Percentiles rank a stretch among this genome's conserved stretches.
phyloP scores from a whole-genome alignment of 2,888 invertebrate species.

The Lordiphosa andalusiaca region DNA sequence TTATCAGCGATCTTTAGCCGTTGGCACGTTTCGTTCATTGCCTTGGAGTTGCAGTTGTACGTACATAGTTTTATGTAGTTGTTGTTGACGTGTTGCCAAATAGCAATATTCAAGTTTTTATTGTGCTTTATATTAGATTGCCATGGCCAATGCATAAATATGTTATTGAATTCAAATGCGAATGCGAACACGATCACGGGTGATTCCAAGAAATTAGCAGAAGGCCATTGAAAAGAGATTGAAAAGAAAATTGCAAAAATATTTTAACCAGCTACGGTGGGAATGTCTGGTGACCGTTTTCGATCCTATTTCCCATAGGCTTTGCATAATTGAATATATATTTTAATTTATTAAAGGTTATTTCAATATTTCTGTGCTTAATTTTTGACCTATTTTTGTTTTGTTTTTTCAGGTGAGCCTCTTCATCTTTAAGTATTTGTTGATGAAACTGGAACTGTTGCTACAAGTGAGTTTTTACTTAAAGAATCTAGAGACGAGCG shows the following conservation, averaged over 20 bases:
- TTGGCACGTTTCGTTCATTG: constrained; percentile 75
- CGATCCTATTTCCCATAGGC: too few species aligned
- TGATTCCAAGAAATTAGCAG: constrained; percentile 57
- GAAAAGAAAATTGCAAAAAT: background rate
- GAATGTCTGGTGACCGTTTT: too few species aligned
- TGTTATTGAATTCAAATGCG: constrained; percentile 57
- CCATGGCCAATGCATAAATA: constrained; percentile 70
- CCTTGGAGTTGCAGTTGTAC: constrained; percentile 55
- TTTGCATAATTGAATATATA: too few species aligned
- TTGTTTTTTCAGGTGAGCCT: too few species aligned
- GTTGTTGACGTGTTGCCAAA: constrained; percentile 71
- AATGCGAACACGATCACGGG: constrained; percentile 48
- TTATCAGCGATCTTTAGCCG: constrained; percentile 70
- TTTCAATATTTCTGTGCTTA: too few species aligned
- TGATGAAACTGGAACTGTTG: too few species aligned
- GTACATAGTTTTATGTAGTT: constrained; percentile 26
- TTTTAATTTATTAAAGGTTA: too few species aligned
- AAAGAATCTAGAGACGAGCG: too few species aligned
- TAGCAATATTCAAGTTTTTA: constrained; percentile 71
- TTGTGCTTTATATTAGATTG: constrained; percentile 73
- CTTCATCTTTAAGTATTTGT: too few species aligned
- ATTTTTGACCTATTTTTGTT: too few species aligned
- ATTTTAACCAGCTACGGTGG: too few species aligned
- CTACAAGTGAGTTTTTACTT: too few species aligned
- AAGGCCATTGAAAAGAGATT: constrained; percentile 19